Evolutionary conservation across 2,888 invertebrate genomes (phyloP), one percentile per base, ranked within the genome.

Genomic region (Apodemia duryi): DNA sequence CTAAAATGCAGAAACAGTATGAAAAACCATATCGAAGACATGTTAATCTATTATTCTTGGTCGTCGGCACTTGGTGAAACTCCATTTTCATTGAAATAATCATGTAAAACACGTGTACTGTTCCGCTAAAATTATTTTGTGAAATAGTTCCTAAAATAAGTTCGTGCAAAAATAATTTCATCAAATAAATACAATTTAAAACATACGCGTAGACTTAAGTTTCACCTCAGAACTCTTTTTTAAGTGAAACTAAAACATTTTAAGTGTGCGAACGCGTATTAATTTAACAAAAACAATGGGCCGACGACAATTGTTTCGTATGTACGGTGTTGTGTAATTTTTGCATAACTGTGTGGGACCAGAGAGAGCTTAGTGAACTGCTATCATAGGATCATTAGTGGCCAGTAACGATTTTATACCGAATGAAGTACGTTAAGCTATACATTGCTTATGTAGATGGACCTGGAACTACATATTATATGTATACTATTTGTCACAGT

Each of bases 311-410:
- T 73, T 72, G 49, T 71, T 76, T 73, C 75, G 75, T 73, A 70
- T 57, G 63, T 35, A 60, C 29, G 57, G 32, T 60, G 72, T 81
- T 79, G 74, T 77, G 81, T 79, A 83, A 86, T 81, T 82, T 86
- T 83, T 85, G 82, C 86, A 84, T 84, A 85, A 84, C 76, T 69
- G 63, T 74, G 70, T 72, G 67, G 68, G 70, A 65, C 46, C 29
- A 68, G 69, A 63, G 46, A 11, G 57, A 54, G 28, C 54, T 28
- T 43, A 11, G 46, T 51, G 46, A 51, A 29, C 32, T 49, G 63
- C 52, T 35, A 51, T 13, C 3, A 6, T 54, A 35, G 57, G 35
- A 60, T 60, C 57, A 60, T 35, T 35, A 60, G 57, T 60, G 57
- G 32, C 11, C 57, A 35, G 32, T 32, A 6, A 49, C 49, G 49